Evolutionary conservation across 1,140 invertebrate genomes (phyloP).

Genomic region (Drosophila bipectinata): DNA sequence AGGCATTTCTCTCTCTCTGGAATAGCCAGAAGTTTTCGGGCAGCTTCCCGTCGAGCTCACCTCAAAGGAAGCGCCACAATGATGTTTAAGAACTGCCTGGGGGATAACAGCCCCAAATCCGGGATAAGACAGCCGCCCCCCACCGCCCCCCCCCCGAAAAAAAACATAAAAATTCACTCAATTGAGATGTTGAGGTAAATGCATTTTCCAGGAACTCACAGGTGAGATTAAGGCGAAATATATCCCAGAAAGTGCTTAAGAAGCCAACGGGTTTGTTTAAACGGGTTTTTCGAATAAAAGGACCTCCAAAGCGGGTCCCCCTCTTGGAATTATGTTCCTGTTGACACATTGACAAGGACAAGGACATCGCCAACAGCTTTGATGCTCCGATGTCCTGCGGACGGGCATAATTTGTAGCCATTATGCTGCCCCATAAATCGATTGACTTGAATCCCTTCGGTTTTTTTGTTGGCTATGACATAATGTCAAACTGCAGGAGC

Average conservation of each 20-base stretch:
- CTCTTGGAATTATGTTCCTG: slow-evolving; percentile 2
- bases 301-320: not conserved
- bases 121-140: not conserved
- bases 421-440: slow-evolving; percentile 56
- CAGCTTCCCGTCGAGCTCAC: slow-evolving; percentile 2
- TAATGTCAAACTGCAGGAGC: slow-evolving; percentile 55
- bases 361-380: slow-evolving; percentile 35
- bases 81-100: slow-evolving; percentile 29
- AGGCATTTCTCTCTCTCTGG: slow-evolving; percentile 20
- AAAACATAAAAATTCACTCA: not conserved
- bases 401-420: slow-evolving; percentile 34
- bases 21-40: slow-evolving; percentile 23
- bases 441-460: slow-evolving; percentile 12
- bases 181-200: not conserved
- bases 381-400: not conserved
- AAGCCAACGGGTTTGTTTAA: too few species aligned
- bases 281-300: too few species aligned
- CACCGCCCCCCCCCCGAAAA: too few species aligned
- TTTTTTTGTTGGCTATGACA: slow-evolving; percentile 45
- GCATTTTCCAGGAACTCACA: not conserved
- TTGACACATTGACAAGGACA: slow-evolving; percentile 40
- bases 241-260: too few species aligned
- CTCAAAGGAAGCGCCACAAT: slow-evolving; percentile 20
- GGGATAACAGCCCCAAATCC: slow-evolving; percentile 2
- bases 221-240: too few species aligned